A percentile compares a stretch with the other conserved stretches of the same genome.
Evolutionary conservation across 2,113 vertebrate genomes (phyloP).

Genomic region (Bos taurus): ARS-UCD2.0 NC_037337.1:14571001-14571500

Average conservation of each 20-base stretch:
- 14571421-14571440: conserved; percentile 10
- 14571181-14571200: conserved; percentile 36
- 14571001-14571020: conserved; percentile 86
- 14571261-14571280: conserved; percentile 23
- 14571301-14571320: conserved; percentile 66
- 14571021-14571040: conserved; percentile 81
- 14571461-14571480: conserved; percentile 20
- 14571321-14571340: conserved; percentile 71
- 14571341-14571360: conserved; percentile 67
- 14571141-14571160: conserved; percentile 39
- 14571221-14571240: conserved; percentile 31
- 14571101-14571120: conserved; percentile 49
- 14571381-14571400: conserved; percentile 54
- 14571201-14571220: conserved; percentile 41
- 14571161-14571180: conserved; percentile 47
- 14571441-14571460: conserved; percentile 22
- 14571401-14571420: conserved; percentile 65
- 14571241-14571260: conserved; percentile 59
- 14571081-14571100: conserved; percentile 53
- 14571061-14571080: conserved; percentile 65
- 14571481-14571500: neutral
- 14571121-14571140: conserved; percentile 34
- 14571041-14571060: conserved; percentile 73
- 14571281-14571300: conserved; percentile 42
- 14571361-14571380: conserved; percentile 72